These are phyloP conservation scores for Pandemis cinnamomeana DNA, from an alignment of 2,888 invertebrate species.

Conservation along the genomic window DNA sequence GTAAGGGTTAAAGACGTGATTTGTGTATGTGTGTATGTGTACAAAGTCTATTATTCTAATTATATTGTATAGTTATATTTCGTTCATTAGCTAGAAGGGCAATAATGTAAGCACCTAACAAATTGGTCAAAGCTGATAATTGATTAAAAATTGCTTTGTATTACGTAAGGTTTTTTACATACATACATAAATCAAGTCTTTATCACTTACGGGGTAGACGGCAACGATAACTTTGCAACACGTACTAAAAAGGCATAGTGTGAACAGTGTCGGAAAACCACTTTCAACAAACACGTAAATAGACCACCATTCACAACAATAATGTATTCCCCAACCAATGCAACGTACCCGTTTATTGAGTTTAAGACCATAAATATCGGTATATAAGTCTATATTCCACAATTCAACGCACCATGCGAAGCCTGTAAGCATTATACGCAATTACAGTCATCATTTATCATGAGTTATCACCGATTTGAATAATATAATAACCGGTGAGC, in stretches of 20 bases:
- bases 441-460: slow-evolving; percentile 64
- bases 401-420: slow-evolving; percentile 39
- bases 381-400: slow-evolving; percentile 40
- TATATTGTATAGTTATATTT: too few species aligned
- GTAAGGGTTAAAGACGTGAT: too few species aligned
- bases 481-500: slow-evolving; percentile 53
- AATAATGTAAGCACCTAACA: too few species aligned
- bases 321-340: slow-evolving; percentile 35
- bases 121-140: too few species aligned
- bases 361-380: slow-evolving; percentile 41
- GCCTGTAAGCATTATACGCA: slow-evolving; percentile 56
- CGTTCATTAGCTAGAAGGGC: too few species aligned
- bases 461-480: slow-evolving; percentile 64
- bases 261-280: slow-evolving; percentile 9
- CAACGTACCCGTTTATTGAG: slow-evolving; percentile 27
- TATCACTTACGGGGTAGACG: too few species aligned
- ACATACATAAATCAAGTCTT: too few species aligned
- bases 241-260: background rate
- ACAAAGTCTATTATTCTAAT: too few species aligned
- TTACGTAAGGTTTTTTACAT: too few species aligned
- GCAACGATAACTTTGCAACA: background rate
- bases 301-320: slow-evolving; percentile 22
- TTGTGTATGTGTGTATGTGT: too few species aligned
- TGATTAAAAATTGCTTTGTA: too few species aligned
- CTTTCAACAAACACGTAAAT: slow-evolving; percentile 20